Conservation (phyloP, 2,888 invertebrate genomes). For the Fragum sueziense region DNA sequence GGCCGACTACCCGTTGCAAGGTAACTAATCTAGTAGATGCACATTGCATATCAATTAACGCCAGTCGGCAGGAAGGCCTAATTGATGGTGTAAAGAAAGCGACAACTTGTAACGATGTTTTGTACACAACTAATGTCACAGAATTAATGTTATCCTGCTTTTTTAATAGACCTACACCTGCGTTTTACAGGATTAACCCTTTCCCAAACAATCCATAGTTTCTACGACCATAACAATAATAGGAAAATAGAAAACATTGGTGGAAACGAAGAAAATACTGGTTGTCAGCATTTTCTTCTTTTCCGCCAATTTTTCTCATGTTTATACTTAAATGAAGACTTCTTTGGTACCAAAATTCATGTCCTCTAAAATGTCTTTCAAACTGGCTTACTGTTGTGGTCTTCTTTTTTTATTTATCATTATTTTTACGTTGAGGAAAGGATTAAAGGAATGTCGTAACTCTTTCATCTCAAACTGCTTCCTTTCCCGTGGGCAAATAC, state of each 20-base stretch:
- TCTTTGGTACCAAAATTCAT: no score
- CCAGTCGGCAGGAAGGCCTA: background rate
- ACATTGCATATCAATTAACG: background rate
- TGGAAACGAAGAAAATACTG: no score
- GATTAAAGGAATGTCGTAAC: background rate
- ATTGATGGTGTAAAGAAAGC: background rate
- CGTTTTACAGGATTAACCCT: background rate
- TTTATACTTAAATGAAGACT: no score
- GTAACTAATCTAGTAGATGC: background rate
- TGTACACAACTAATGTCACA: constrained; percentile 5
- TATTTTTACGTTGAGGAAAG: no score
- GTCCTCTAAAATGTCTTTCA: no score
- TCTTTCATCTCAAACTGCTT: background rate
- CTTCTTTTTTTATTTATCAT: no score
- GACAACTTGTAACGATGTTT: background rate
- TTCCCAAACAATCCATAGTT: no score
- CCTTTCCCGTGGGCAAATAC: background rate
- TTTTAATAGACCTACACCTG: constrained; percentile 5
- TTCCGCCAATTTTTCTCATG: no score
- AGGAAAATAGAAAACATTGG: no score
- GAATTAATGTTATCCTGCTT: constrained; percentile 2
- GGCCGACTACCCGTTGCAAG: background rate
- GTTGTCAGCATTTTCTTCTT: no score
- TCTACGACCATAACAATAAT: background rate
- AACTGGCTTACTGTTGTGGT: no score